Evolutionary conservation across 2,888 invertebrate genomes (phyloP), one percentile per base, ranked within the genome.

Genomic region (Pseudanteris insignis): DNA sequence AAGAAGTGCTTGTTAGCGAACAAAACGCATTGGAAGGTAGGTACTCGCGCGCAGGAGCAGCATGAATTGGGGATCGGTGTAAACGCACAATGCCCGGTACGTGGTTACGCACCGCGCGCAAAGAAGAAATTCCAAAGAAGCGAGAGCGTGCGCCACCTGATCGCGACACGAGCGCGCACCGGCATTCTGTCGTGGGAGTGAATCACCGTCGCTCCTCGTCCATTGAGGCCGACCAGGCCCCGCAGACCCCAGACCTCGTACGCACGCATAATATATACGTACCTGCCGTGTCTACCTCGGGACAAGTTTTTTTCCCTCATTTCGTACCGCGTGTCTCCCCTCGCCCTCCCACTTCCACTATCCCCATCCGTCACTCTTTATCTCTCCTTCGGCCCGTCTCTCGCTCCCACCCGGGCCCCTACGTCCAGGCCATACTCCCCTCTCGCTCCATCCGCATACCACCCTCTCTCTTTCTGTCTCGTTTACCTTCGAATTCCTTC

Each of bases 401-500:
- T 14, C 13, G 13, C 2, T 14, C 18, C 6, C 18, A 18, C 6
- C 18, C 18, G 18, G 3, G 4, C 3, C 18, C 6, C 18, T 18
- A 4, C 18, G 18, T 18, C 18, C 6, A 4, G 3, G 4, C 6
- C 3, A 4, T 6, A 6, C 4, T 18, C 18, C 18, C 18, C 18
- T 4, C 18, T 18, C 18, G 18, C 18, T 18, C 18, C 18, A 18
- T 6, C 3, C 18, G 3, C 6, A 4, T 18, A 4, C 18, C 18
- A 18, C 18, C 18, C 32, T 33, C 33, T 2, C 9, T 18, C 34
- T 10, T 36, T 13, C 14, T 29, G 28, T 34, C 18, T 33, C 30
- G 34, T 34, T 14, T 58, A 48, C 61, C 61, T 61, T 66, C 63
- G 34, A 58, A 61, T 59, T 63, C 61, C 64, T 58, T 62, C 51